A percentile compares a stretch with the other conserved stretches of the same genome.
These are phyloP conservation scores for Chiloscyllium punctatum DNA, from an alignment of 2,797 vertebrate genomes.

Conservation along the genomic window DNA sequence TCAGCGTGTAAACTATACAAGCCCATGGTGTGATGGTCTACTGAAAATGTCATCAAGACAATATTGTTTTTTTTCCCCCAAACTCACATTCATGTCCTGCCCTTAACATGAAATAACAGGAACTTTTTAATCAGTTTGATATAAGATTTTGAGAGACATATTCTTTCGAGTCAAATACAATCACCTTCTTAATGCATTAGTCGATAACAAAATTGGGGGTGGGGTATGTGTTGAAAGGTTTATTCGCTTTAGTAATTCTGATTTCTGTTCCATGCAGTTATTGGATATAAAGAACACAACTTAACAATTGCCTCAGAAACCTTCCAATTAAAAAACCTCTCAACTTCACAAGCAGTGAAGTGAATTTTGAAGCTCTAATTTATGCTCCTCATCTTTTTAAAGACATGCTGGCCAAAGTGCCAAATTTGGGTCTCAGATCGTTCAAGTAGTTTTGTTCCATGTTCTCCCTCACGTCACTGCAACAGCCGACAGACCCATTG, in stretches of 20 bases:
- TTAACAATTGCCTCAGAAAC: background rate
- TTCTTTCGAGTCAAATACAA: background rate
- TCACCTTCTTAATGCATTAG: too few relatives aligned
- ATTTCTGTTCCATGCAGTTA: too few relatives aligned
- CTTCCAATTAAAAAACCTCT: background rate
- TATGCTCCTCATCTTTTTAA: conserved; percentile 56
- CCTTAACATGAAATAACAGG: background rate
- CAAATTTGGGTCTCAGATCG: conserved; percentile 81
- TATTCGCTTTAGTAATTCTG: background rate
- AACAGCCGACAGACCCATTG: conserved; percentile 81
- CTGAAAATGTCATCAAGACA: background rate
- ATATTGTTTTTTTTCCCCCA: too few relatives aligned
- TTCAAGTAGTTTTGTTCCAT: conserved; percentile 76
- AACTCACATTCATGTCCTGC: background rate
- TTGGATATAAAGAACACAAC: background rate
- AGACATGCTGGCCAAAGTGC: conserved; percentile 59
- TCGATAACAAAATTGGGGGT: background rate
- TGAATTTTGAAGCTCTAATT: background rate
- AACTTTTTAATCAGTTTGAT: background rate
- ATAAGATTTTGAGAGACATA: too few relatives aligned
- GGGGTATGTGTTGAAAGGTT: too few relatives aligned
- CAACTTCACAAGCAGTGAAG: too few relatives aligned
- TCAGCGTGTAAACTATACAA: background rate
- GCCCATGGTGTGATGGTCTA: background rate
- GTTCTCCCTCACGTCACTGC: conserved; percentile 68